phyloP scores from a whole-genome alignment of 2,797 vertebrate genomes.

The Clarias laeviceps region DNA sequence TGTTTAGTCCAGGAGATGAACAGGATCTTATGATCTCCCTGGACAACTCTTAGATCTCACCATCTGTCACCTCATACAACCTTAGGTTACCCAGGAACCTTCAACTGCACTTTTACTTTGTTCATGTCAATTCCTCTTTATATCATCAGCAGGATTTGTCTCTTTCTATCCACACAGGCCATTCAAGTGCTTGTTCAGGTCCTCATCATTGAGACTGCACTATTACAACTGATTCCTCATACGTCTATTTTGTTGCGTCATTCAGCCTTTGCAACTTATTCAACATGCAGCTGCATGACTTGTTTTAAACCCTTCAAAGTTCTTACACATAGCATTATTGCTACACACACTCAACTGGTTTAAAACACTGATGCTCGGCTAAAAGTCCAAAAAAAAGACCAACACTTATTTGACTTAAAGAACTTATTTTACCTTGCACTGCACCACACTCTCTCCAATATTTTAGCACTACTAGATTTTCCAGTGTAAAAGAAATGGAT shows the following conservation, averaged over 20 bases:
- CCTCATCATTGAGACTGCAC: not conserved
- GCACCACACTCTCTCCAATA: not conserved
- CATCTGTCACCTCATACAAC: not conserved
- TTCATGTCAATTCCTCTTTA: not conserved
- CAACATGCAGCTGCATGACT: not conserved
- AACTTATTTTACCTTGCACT: not conserved
- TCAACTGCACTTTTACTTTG: not conserved
- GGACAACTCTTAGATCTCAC: not conserved
- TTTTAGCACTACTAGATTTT: not conserved
- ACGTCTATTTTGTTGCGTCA: not conserved
- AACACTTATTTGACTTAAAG: not conserved
- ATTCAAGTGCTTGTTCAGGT: not conserved
- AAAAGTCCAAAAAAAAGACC: not conserved
- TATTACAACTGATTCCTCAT: not conserved
- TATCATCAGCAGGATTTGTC: not conserved
- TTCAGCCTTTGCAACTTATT: not conserved
- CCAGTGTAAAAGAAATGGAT: not conserved
- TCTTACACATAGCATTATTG: not conserved
- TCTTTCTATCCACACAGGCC: not conserved
- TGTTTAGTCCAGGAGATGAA: not conserved
- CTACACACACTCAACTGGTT: not conserved
- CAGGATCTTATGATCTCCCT: conserved; percentile 2
- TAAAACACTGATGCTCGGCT: not conserved
- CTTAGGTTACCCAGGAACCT: not conserved
- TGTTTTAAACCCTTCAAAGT: not conserved